A percentile compares a stretch with the other conserved stretches of the same genome.
These are phyloP conservation scores for Colletes collaris DNA, from an alignment of 2,888 invertebrate species.

Conservation along the genomic window DNA sequence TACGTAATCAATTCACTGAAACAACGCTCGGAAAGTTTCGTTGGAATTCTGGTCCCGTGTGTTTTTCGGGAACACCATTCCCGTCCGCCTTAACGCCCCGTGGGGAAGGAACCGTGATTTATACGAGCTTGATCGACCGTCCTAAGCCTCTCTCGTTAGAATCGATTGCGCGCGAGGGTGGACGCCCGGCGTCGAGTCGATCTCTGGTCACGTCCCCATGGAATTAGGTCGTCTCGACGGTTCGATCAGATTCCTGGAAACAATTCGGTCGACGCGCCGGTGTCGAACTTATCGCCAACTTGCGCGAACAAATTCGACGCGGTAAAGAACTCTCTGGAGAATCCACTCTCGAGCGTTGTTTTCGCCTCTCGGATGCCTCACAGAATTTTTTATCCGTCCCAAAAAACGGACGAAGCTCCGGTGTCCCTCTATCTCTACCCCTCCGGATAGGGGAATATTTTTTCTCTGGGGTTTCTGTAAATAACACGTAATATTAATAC, in stretches of 20 bases:
- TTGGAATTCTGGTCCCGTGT: slow-evolving; percentile 39
- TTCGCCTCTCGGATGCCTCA: no score
- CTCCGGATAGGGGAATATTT: no score
- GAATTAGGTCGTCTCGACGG: slow-evolving; percentile 62
- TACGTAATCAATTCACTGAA: slow-evolving; percentile 24
- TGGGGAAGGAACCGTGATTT: slow-evolving; percentile 57
- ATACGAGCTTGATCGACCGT: slow-evolving; percentile 61
- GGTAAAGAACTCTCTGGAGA: not conserved
- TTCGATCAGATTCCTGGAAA: slow-evolving; percentile 58
- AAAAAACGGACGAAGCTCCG: no score
- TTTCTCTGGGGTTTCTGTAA: no score
- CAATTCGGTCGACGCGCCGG: slow-evolving; percentile 47
- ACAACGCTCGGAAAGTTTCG: slow-evolving; percentile 22
- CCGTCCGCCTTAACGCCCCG: slow-evolving; percentile 61
- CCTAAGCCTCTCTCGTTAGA: slow-evolving; percentile 67
- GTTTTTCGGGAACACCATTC: slow-evolving; percentile 63
- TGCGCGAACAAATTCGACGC: slow-evolving; percentile 26
- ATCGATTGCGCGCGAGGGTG: slow-evolving; percentile 61
- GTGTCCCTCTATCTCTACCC: no score
- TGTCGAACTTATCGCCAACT: slow-evolving; percentile 18
- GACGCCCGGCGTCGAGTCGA: slow-evolving; percentile 3
- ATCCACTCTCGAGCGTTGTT: no score
- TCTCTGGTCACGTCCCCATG: slow-evolving; percentile 48
- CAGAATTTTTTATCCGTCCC: not conserved
- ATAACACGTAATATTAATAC: no score